These are phyloP conservation scores for Crocuta crocuta DNA, from an alignment of 2,113 vertebrate genomes.

Conservation along the genomic window DNA sequence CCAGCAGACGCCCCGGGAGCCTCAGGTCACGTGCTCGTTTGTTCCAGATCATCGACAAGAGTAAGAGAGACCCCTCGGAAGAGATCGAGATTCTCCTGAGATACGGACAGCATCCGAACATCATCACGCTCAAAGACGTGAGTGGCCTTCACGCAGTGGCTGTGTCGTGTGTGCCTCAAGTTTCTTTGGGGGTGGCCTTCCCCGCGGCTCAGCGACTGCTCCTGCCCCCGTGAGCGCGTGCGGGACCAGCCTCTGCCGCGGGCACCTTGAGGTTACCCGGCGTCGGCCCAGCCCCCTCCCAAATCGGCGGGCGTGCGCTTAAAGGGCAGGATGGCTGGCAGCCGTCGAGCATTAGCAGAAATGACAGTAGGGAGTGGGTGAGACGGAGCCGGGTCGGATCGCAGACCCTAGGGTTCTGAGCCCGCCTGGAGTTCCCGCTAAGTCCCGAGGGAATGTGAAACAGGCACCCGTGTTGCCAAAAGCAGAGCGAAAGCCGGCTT, in stretches of 20 bases:
- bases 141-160: conserved; percentile 79
- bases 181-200: rapidly evolving
- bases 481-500: neutral
- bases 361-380: rapidly evolving
- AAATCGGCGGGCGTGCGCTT: rapidly evolving
- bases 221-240: rapidly evolving
- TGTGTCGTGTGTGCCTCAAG: rapidly evolving
- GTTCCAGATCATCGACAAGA: conserved; percentile 94
- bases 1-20: neutral
- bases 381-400: neutral
- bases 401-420: neutral
- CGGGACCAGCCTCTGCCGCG: rapidly evolving
- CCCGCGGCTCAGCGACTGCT: rapidly evolving
- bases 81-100: conserved; percentile 97
- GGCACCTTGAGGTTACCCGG: rapidly evolving
- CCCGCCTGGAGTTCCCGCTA: rapidly evolving
- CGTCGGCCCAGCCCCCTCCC: neutral
- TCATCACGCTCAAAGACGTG: conserved; percentile 96
- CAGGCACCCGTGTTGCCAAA: neutral
- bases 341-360: rapidly evolving
- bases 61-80: conserved; percentile 94
- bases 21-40: neutral
- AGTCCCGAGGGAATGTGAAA: rapidly evolving
- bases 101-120: conserved; percentile 97
- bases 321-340: rapidly evolving